Base-by-base conservation (phyloP, 2,113 vertebrate species). In the Eolophus roseicapilla region DNA sequence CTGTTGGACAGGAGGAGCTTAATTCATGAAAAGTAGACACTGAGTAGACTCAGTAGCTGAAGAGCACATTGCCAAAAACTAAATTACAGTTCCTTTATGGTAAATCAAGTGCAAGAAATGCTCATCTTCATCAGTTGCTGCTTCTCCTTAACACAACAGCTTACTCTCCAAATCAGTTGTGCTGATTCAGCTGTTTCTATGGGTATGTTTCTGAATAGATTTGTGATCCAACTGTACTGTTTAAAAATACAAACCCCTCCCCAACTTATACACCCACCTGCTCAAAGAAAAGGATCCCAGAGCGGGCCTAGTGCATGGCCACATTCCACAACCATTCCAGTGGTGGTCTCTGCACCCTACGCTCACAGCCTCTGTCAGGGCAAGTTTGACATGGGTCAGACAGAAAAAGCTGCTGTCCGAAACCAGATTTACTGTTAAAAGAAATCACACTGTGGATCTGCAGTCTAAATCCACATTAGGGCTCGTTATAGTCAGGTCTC, bases 311-410 rank as follows among this genome's bases (percentile, higher is more conserved):
- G 9, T 5, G 7, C 16, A 3, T 4, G 35, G 39, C 29, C 46
- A 7, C 10, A 2, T 24, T 8, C 17, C 65, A 23, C 7, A 16
- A 4, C 35, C 16, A 7, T 5, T 57, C 7, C 24, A 11, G 13
- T 3, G 12, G 24, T 1, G 57, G 12, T 18, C 17, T 24, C 39
- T 39, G 49, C 79, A 41, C 21, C 3, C 3, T 31, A 11, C 1
- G 19, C 59, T 55, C 39, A 0, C 2, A 52, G 0, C 39, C 1
- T 0, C 57, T 10, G 43, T 4, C 52, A 33, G 11, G 35, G 57
- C 24, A 29, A n/a, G 4, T 9, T 10, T 35, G 33, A 19, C 62
- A 44, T 8, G 7, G 50, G 4, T 63, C 55, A 39, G 55, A 39
- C 31, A 55, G n/a, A 70, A 74, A 68, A 63, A 37, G 5, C 31